These are phyloP conservation scores for Smithornis capensis DNA, from an alignment of 2,113 vertebrate genomes.

Conservation along the genomic window DNA sequence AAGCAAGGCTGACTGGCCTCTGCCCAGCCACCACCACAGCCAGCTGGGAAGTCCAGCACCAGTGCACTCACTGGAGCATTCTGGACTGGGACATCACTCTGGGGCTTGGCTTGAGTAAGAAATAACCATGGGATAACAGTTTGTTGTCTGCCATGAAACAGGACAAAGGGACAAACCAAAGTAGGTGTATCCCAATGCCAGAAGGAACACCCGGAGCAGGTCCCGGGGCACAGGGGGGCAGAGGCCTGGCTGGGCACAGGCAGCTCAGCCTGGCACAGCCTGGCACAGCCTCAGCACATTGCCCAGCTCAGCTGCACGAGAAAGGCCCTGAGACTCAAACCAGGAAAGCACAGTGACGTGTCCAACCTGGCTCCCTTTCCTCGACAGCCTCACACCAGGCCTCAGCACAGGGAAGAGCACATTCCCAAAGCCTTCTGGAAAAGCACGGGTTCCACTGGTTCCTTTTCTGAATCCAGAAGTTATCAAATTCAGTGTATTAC, in stretches of 20 bases:
- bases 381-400: slow-evolving; percentile 11
- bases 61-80: not conserved
- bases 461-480: not conserved
- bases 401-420: not conserved
- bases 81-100: not conserved
- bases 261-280: no score
- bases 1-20: not conserved
- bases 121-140: not conserved
- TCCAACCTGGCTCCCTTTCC: slow-evolving; percentile 33
- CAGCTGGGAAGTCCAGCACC: not conserved
- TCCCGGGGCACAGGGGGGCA: not conserved
- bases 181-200: not conserved
- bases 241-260: no score
- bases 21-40: not conserved
- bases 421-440: slow-evolving; percentile 13
- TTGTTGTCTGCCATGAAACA: not conserved
- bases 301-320: slow-evolving; percentile 15
- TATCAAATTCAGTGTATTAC: not conserved
- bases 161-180: not conserved
- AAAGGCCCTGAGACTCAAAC: not conserved
- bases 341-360: not conserved
- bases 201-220: not conserved
- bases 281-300: slow-evolving; percentile 12
- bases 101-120: not conserved
- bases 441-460: not conserved